Evolutionary conservation across 2,888 invertebrate genomes (phyloP).

Genomic region (Morpho deidamia): DNA sequence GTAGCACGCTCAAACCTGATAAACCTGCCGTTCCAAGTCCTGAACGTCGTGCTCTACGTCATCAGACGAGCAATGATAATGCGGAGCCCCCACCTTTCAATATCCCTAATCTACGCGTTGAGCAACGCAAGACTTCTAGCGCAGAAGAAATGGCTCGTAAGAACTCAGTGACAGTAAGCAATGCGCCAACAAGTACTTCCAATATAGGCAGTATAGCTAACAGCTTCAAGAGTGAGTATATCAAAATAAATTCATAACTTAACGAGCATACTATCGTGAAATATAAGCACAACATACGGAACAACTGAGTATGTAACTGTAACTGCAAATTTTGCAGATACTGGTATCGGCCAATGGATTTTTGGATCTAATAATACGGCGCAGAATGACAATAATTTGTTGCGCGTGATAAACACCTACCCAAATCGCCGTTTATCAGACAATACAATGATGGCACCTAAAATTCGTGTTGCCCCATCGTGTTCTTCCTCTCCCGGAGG

Average conservation of each 20-base stretch:
- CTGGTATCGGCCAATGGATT: slow-evolving; percentile 87
- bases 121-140: slow-evolving; percentile 92
- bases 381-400: slow-evolving; percentile 88
- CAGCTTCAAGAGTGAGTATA: slow-evolving; percentile 40
- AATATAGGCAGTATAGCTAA: slow-evolving; percentile 40
- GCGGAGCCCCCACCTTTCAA: slow-evolving; percentile 91
- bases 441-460: slow-evolving; percentile 94
- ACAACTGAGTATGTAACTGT: neutral
- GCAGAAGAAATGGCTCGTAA: slow-evolving; percentile 95
- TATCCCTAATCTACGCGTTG: slow-evolving; percentile 91
- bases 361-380: slow-evolving; percentile 82
- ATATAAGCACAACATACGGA: neutral
- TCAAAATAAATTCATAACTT: too few species aligned
- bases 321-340: slow-evolving; percentile 30
- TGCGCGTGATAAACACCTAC: slow-evolving; percentile 89
- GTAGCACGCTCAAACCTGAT: slow-evolving; percentile 92
- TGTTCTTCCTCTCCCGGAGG: slow-evolving; percentile 90
- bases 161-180: slow-evolving; percentile 83
- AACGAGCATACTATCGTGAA: too few species aligned
- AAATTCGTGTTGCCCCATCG: slow-evolving; percentile 92
- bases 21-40: slow-evolving; percentile 86
- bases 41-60: slow-evolving; percentile 85
- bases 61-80: slow-evolving; percentile 92
- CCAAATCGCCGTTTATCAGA: slow-evolving; percentile 93
- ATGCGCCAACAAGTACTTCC: slow-evolving; percentile 59